Conservation (phyloP, 2,888 invertebrate species). For the Chydorus sphaericus region DNA sequence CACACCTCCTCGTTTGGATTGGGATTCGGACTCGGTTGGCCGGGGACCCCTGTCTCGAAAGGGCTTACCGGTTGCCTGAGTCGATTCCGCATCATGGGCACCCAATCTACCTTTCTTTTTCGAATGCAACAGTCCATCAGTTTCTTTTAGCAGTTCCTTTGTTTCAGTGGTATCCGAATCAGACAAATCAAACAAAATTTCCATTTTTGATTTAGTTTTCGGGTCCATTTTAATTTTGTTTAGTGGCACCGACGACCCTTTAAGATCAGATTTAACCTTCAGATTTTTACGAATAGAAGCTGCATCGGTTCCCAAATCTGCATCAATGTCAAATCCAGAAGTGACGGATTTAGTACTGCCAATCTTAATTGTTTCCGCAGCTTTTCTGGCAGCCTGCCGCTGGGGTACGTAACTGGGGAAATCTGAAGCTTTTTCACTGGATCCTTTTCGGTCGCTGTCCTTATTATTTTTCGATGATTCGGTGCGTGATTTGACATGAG, state of each 20-base stretch:
- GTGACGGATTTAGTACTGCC: constrained; percentile 7
- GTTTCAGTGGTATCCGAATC: constrained; percentile 6
- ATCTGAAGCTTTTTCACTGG: constrained; percentile 16
- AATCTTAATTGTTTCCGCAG: constrained; percentile 43
- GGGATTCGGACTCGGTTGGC: constrained; percentile 22
- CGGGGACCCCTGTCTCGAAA: constrained; percentile 60
- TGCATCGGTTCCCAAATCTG: constrained; percentile 2
- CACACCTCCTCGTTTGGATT: constrained; percentile 30
- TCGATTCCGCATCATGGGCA: constrained; percentile 3
- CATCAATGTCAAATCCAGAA: constrained; percentile 10
- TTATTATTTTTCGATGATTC: neutral
- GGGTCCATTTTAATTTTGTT: neutral
- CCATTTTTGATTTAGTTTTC: constrained; percentile 11
- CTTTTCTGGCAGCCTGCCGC: constrained; percentile 78
- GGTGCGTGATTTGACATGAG: neutral
- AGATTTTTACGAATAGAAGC: neutral
- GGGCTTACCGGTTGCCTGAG: constrained; percentile 44
- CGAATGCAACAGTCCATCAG: neutral
- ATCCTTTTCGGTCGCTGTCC: constrained; percentile 8
- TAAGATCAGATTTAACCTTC: neutral
- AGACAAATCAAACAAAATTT: constrained; percentile 2
- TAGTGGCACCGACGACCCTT: neutral
- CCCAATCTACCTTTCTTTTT: constrained; percentile 5
- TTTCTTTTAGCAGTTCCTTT: no score
- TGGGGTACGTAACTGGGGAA: constrained; percentile 63